Evolutionary conservation across 1,140 invertebrate genomes (phyloP).

Genomic region (Diuraphis noxia): DNA sequence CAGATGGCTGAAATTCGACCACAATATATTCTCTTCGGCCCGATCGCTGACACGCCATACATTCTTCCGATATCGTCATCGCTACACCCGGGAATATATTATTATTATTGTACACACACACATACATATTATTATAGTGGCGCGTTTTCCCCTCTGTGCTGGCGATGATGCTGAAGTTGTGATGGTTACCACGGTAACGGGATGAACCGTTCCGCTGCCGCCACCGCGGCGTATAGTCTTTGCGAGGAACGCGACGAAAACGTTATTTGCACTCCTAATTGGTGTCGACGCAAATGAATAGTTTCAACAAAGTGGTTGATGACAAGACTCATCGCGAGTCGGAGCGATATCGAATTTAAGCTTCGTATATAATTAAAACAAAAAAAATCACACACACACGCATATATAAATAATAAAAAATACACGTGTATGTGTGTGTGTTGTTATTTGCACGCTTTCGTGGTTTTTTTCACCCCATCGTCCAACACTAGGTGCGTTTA

Average conservation of each 20-base stretch:
- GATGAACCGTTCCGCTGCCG: background rate
- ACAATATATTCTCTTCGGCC: no score
- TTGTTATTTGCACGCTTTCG: background rate
- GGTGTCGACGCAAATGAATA: background rate
- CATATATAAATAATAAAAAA: background rate
- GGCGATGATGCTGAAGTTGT: background rate
- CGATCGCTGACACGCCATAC: background rate
- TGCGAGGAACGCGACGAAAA: constrained; percentile 25
- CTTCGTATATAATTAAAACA: background rate
- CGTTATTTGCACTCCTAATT: constrained; percentile 29
- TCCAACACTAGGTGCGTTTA: background rate
- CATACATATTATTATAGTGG: no score
- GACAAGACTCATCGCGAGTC: background rate
- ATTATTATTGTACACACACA: background rate
- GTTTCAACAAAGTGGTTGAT: background rate
- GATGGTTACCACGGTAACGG: background rate
- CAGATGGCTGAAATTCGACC: no score
- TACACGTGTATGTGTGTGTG: background rate
- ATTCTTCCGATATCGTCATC: background rate
- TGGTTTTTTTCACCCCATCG: background rate
- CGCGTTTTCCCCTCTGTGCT: background rate
- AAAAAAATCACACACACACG: no score
- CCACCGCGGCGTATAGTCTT: background rate
- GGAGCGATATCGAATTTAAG: background rate
- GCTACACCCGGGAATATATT: background rate